These are phyloP conservation scores for Psilopogon haemacephalus DNA, from an alignment of 2,113 vertebrate species.

Conservation along the genomic window DNA sequence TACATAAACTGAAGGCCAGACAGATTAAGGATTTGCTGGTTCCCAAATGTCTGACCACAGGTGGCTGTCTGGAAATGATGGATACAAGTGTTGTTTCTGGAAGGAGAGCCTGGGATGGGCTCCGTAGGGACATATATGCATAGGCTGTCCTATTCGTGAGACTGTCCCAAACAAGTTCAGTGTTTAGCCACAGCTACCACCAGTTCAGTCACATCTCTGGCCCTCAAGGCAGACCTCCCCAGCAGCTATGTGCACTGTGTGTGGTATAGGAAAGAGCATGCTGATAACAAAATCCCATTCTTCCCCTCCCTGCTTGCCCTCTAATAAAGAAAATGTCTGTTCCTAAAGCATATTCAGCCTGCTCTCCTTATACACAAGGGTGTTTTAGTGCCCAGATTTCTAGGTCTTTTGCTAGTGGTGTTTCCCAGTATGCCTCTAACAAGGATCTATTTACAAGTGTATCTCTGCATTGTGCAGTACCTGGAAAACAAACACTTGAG, in stretches of 20 bases:
- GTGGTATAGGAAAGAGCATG: background rate
- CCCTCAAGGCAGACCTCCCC: background rate
- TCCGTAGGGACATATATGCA: background rate
- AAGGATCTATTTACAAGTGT: background rate
- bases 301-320: background rate
- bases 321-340: background rate
- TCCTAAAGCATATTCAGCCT: background rate
- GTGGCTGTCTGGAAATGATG: background rate
- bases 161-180: background rate
- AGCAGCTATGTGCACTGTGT: background rate
- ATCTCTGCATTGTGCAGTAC: background rate
- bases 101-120: background rate
- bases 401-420: background rate
- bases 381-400: background rate
- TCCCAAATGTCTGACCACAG: background rate
- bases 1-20: slow-evolving; percentile 49
- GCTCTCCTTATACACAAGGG: background rate
- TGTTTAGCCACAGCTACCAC: background rate
- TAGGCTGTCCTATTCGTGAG: background rate
- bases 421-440: background rate
- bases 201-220: background rate
- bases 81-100: background rate
- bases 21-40: slow-evolving; percentile 52
- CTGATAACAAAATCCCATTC: background rate
- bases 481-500: background rate